Evolutionary conservation across 2,888 invertebrate species (phyloP), one percentile per base, ranked within the genome.

Genomic region (Callimorpha dominula): DNA sequence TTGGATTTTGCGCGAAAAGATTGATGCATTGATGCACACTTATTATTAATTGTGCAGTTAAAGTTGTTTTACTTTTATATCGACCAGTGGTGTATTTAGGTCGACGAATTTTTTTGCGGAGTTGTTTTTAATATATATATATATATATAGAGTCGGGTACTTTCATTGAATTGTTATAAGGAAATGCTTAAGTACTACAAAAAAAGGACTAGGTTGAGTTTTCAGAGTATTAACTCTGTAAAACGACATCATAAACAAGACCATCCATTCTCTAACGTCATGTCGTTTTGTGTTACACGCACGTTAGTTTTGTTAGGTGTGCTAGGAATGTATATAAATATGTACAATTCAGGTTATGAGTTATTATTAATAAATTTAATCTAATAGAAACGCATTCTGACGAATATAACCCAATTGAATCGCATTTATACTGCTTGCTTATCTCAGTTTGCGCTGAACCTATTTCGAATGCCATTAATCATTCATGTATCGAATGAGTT

Each of bases 381-480:
- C 31, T 12, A 31, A 31, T 20, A 11, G 31, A 20, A 57, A 31
- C 12, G 11, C 57, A 11, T 31, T 11, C 20, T 57, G 57, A 62
- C 8, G 12, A 40, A 68, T 43, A 20, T 62, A 60, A 46, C 60
- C 40, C 60, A 68, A 42, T 49, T 17, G 54, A n/a, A 57, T 54
- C 66, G 17, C 50, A 49, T 46, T 66, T 42, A 50, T 72, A 57
- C 65, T 62, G 62, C 42, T 68, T 64, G 43, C 70, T 15, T 64
- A 57, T 31, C 31, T 17, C 64, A 50, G 42, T 69, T 49, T 50
- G n/a, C 54, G 43, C 0, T 20, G 62, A 60, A 31, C 14, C 67
- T 70, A 70, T 70, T 73, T 63, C 20, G 20, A 49, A 31, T 50
- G 62, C 66, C 73, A 74, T 79, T 70, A 40, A 82, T 82, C 68